Base-by-base conservation (phyloP, 2,888 invertebrate species). In the Plagiodera versicolora region DNA sequence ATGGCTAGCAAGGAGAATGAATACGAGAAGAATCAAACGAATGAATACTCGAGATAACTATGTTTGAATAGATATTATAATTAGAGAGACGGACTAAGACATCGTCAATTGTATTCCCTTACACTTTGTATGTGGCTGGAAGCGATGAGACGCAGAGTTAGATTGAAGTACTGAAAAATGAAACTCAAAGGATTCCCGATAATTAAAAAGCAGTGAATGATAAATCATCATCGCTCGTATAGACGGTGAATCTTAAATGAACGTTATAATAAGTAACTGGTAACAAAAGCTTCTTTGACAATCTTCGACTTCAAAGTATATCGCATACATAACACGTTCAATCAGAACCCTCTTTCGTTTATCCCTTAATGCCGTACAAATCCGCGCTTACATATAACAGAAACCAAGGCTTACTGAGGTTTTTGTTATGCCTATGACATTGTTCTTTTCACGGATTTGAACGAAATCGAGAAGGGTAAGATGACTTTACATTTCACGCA, bases 231-330 rank as follows among this genome's bases (percentile, higher is more conserved):
- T 77, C 77, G 72, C 73, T 72, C 69, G 74, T 74, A 72, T 74
- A 74, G 74, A 72, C 70, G 72, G 69, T 75, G 74, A 75, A 75
- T 74, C 74, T 75, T 72, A 73, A 80, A 79, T 77, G 79, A 79
- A 80, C 77, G 79, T 74, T 79, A 80, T 80, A 79, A 80, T 79
- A 80, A 79, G 77, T 79, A 75, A 78, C 76, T 74, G 77, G 77
- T 77, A 75, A 80, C 79, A 80, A 80, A 79, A 78, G 79, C 72
- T 75, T 72, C 78, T 79, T 79, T 79, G 77, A 79, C 75, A 74
- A 74, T 71, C 73, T 74, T 72, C 71, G 66, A 79, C 79, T 77
- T 80, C 80, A 79, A 79, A 80, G 79, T 79, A 74, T 73, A 72
- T 61, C 54, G 61, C 44, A 46, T 50, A 58, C 45, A 72, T 74